Base-by-base conservation (phyloP, 2,888 invertebrate genomes). In the Tineola bisselliella region DNA sequence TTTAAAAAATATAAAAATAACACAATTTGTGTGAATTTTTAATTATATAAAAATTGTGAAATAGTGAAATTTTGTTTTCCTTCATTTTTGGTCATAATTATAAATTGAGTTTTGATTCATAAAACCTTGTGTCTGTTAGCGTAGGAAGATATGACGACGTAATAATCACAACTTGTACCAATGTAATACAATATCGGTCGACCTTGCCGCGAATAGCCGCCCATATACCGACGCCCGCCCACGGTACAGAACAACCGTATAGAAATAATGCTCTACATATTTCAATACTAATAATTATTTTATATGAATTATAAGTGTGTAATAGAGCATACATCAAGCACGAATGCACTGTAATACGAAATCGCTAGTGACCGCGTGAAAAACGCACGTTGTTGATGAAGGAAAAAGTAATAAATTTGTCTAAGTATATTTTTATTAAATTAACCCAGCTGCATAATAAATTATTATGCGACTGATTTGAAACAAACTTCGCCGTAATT, bases 141-240 rank as follows among this genome's bases (percentile, higher is more conserved):
- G 58, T 58, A 58, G 58, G 58, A 58, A 33, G 58, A 19, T 10
- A 10, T 18, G 19, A 56, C 58, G 58, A 33, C 13, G 33, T 33
- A 33, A 33, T 31, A 5, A 58, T 31, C 33, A 8, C 33, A 18
- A 17, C 56, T 13, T 3, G 18, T 15, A 15, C 17, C 56, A 33
- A 33, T 82, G 86, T 80, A 86, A 84, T 77, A 82, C 81, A 84
- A 86, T 86, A 84, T 84, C 77, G 75, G 67, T 63, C 75, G 83
- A 79, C 86, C 86, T 86, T 84, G 86, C 84, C 77, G 69, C 73
- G 81, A 87, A 87, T 87, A 87, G 84, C 75, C 48, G 44, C 60
- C 31, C 60, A 58, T 58, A 58, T 56, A 15, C 33, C 58, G 58
- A 31, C 54, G 72, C 67, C 76, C 83, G 81, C 84, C 86, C 74